Evolutionary conservation across 2,888 invertebrate species (phyloP), one percentile per base, ranked within the genome.

Genomic region (Flexamia atlantica): DNA sequence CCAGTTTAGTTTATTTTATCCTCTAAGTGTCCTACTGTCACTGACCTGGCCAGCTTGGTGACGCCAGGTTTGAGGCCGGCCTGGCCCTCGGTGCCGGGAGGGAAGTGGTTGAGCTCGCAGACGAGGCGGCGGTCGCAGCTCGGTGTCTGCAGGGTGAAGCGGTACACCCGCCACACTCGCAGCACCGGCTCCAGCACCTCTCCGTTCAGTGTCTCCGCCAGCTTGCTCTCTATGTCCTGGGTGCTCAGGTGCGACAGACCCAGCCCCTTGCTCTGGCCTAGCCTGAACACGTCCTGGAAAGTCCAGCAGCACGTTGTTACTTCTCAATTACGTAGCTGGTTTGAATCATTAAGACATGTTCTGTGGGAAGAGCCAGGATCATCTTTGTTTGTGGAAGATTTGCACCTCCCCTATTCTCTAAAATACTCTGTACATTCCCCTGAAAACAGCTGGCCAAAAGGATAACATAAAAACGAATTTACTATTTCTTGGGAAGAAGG

Each of bases 131-230:
- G 84, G 85, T 87, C 87, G 89, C 97, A 97, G 81, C 94, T 92
- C 0, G 95, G 95, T 36, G 93, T 92, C 87, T 92, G 92, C 0
- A 92, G 90, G 0, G 94, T 93, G 90, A 95, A 96, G 88, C 94
- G 93, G 90, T 95, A 96, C 0, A 96, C 96, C 79, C 97, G 91
- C 91, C 96, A 95, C 17, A 96, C 95, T 89, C 96, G 92, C n/a
- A 96, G 92, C 32, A 96, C 92, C 0, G 96, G 96, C 89, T 96
- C 95, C 81, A 97, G 95, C 84, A 97, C 93, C 90, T 97, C 96
- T 88, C 96, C 90, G 90, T 97, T 97, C 79, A 97, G 92, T 0
- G 95, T 94, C 89, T 96, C 95, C 0, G 96, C 95, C 85, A 97
- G 90, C 87, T 94, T 93, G 89, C 95, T 94, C 14, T 95, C 95